phyloP scores from a whole-genome alignment of 2,797 vertebrate species.

The Thamnophis elegans region DNA sequence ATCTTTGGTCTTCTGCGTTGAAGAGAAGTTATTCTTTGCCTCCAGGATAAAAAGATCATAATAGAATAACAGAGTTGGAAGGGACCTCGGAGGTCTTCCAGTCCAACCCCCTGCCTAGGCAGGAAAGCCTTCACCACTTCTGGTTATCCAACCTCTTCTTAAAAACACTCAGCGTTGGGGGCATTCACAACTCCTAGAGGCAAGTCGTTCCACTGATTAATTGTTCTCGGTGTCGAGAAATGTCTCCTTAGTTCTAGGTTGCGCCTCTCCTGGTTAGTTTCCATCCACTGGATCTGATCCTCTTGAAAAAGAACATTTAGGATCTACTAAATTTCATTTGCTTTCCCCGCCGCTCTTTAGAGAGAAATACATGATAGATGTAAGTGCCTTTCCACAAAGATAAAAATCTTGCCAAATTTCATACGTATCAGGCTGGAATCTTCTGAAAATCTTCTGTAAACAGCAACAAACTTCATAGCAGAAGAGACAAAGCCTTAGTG shows the following conservation, averaged over 20 bases:
- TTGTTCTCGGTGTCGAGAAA: neutral
- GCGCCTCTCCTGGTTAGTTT: neutral
- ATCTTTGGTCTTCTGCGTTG: neutral
- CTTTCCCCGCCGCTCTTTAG: neutral
- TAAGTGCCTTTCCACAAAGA: neutral
- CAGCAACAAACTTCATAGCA: neutral
- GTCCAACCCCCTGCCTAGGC: accelerated
- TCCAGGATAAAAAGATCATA: neutral
- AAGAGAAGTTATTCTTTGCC: neutral
- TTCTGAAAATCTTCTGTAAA: neutral
- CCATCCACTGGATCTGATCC: neutral
- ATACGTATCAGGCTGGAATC: neutral
- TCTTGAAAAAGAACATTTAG: neutral
- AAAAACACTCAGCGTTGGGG: too few relatives aligned
- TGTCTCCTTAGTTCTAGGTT: neutral
- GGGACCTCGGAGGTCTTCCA: neutral
- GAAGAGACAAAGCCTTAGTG: neutral
- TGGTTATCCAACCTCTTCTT: neutral
- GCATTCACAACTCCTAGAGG: neutral
- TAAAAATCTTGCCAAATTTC: neutral
- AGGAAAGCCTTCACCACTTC: neutral
- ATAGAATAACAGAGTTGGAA: neutral
- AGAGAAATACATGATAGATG: neutral
- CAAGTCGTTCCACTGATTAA: neutral
- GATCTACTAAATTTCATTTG: neutral